These are phyloP conservation scores for Plebejus melissa DNA, from an alignment of 2,888 invertebrate species.

Conservation along the genomic window DNA sequence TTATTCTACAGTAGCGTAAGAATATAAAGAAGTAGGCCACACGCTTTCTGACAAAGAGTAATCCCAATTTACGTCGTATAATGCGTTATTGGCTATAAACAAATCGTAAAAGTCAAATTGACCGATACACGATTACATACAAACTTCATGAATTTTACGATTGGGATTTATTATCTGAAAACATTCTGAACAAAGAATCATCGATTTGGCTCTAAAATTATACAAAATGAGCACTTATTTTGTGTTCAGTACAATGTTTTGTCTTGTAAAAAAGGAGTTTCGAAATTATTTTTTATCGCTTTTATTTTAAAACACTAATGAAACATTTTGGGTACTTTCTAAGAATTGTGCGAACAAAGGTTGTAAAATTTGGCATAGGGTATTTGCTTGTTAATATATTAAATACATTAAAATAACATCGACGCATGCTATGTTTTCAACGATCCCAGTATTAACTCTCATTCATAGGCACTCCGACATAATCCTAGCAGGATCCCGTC, in stretches of 20 bases:
- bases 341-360: too few species aligned
- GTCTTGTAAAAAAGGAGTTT: neutral
- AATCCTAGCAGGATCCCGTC: neutral
- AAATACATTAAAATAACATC: too few species aligned
- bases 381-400: too few species aligned
- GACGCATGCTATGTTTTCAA: too few species aligned
- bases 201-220: neutral
- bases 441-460: neutral
- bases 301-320: too few species aligned
- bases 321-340: too few species aligned
- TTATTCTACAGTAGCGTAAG: neutral
- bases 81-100: slow-evolving; percentile 20
- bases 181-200: neutral
- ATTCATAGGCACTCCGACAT: neutral
- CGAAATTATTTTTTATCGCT: neutral
- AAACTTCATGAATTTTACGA: slow-evolving; percentile 10
- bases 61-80: slow-evolving; percentile 1
- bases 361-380: neutral
- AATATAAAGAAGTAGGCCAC: neutral
- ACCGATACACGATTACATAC: slow-evolving; percentile 15
- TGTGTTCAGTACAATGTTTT: neutral
- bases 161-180: slow-evolving; percentile 4
- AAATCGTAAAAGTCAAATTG: slow-evolving; percentile 16
- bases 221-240: neutral
- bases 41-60: neutral